Conservation (phyloP, 1,140 invertebrate genomes). For the Coelopa frigida region DNA sequence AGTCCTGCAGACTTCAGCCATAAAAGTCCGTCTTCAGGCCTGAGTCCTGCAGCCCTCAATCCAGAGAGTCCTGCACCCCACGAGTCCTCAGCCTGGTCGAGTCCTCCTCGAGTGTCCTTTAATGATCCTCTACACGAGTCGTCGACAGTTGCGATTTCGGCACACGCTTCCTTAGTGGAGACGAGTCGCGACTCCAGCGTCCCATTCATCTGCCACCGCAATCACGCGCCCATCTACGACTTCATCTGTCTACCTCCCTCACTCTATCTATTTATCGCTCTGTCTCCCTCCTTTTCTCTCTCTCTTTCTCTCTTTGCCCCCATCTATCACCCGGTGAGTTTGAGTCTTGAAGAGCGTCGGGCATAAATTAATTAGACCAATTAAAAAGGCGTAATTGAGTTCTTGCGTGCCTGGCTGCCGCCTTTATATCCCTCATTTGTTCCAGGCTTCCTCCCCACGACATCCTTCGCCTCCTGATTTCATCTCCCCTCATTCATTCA, state of each 20-base stretch:
- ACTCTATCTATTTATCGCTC: neutral
- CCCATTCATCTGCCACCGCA: neutral
- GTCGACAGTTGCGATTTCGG: neutral
- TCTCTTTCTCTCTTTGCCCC: too few relatives aligned
- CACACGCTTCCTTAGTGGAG: neutral
- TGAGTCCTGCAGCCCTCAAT: neutral
- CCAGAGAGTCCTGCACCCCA: neutral
- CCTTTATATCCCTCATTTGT: too few relatives aligned
- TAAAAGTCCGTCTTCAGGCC: neutral
- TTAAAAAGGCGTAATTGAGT: conserved; percentile 44
- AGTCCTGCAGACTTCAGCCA: neutral
- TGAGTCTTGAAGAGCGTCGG: conserved; percentile 21
- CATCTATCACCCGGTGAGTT: too few relatives aligned
- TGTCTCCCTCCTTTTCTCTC: neutral
- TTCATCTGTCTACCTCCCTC: neutral
- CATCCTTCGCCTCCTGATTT: too few relatives aligned
- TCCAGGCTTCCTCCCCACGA: too few relatives aligned
- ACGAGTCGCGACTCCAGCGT: neutral
- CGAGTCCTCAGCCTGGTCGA: neutral
- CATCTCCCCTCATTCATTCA: too few relatives aligned
- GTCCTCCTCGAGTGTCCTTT: too few relatives aligned
- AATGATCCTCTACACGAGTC: neutral
- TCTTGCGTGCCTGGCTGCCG: conserved; percentile 32
- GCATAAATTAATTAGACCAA: conserved; percentile 45
- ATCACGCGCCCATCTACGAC: neutral